Base-by-base conservation (phyloP, 2,797 vertebrate species). In the Liparis tanakae region DNA sequence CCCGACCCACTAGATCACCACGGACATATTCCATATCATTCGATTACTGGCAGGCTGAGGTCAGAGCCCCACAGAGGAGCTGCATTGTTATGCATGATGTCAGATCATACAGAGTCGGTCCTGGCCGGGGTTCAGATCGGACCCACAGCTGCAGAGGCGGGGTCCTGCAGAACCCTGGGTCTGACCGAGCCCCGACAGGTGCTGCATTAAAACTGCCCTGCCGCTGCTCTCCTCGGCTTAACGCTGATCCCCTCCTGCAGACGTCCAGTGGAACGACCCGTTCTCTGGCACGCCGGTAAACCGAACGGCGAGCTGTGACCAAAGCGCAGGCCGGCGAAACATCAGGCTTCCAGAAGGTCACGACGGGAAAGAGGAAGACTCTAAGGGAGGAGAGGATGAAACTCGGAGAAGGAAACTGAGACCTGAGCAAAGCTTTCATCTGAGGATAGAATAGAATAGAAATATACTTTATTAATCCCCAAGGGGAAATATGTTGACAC, bases 151-250 rank as follows among this genome's bases (percentile, higher is more conserved):
- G 91, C 88, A 86, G 6, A 18, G 53, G 48, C 81, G 73, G 74
- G 72, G 78, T 91, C 78, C 77, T 68, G 72, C 80, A 83, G 84
- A 87, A 82, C 78, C 80, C 77, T 48, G 87, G 77, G 73, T 73
- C 84, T 53, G 88, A 85, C 78, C 89, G 88, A 93, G 86, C 86
- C 79, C 56, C 17, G 79, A 94, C 94, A 94, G 94, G 94, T 95
- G 93, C 81, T 77, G 87, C 84, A 89, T 90, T 89, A 90, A 90
- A 88, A 89, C 63, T 62, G 61, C 44, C 63, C 85, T 57, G 60
- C 78, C 90, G 85, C 71, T 62, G 73, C 78, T 87, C 85, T 88
- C 85, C 83, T 63, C 70, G 87, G 85, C 87, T 93, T 92, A 92
- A 79, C 4, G 60, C 55, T 93, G 85, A 94, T 89, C 90, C 90